These are phyloP conservation scores for Protonibea diacanthus DNA, from an alignment of 2,797 vertebrate genomes.

Conservation along the genomic window DNA sequence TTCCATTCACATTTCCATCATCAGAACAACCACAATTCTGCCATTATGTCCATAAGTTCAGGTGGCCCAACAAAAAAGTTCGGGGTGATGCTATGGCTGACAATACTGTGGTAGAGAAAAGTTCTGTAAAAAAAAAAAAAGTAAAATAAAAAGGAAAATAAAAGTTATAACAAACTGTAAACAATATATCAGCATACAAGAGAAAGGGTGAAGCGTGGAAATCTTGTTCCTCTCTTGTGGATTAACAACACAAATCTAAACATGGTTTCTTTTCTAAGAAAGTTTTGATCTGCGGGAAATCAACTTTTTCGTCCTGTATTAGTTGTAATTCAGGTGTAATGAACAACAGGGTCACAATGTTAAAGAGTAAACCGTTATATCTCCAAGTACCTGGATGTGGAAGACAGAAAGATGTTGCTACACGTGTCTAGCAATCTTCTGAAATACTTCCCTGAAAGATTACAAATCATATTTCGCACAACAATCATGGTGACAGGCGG, in stretches of 20 bases:
- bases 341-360: neutral
- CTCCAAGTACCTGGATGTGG: conserved; percentile 42
- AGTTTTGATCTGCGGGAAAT: neutral
- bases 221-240: neutral
- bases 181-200: conserved; percentile 40
- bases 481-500: neutral
- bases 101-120: conserved; percentile 19
- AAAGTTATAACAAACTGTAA: conserved; percentile 38
- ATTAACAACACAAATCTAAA: conserved; percentile 23
- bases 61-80: neutral
- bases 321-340: neutral
- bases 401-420: conserved; percentile 19
- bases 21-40: conserved; percentile 2
- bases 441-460: conserved; percentile 30
- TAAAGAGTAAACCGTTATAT: neutral
- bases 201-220: neutral
- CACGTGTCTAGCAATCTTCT: conserved; percentile 17
- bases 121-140: conserved; percentile 19
- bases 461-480: neutral
- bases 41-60: conserved; percentile 1
- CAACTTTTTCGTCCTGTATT: neutral
- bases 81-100: neutral
- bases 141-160: neutral
- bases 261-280: neutral
- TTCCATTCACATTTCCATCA: conserved; percentile 29